Conservation (phyloP, 2,797 vertebrate species). For the Melanogrammus aeglefinus region DNA sequence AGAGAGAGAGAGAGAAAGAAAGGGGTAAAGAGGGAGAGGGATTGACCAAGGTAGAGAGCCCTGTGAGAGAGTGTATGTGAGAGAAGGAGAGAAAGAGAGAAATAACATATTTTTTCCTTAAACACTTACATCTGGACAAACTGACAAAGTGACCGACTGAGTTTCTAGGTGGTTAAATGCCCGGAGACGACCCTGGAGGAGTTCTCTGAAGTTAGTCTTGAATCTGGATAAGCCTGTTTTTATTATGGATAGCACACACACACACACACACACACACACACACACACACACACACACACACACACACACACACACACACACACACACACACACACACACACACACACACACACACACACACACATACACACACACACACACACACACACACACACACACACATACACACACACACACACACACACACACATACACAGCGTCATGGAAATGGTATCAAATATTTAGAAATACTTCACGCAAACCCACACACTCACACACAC, state of each 20-base stretch:
- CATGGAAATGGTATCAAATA: too few species aligned
- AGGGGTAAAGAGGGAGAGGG: not conserved
- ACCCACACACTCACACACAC: not conserved
- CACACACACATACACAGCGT: not conserved
- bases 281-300: not conserved
- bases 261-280: not conserved
- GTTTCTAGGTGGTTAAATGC: slow-evolving; percentile 15
- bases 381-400: not conserved
- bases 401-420: slow-evolving; percentile 11
- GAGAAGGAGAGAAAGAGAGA: not conserved
- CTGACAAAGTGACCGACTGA: not conserved
- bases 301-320: not conserved
- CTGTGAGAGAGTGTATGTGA: too few species aligned
- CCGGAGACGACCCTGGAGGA: slow-evolving; percentile 25
- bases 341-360: slow-evolving; percentile 8
- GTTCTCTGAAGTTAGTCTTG: slow-evolving; percentile 23
- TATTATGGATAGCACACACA: slow-evolving; percentile 36
- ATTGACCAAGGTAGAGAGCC: not conserved
- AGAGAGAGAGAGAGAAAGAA: not conserved
- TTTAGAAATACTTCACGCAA: not conserved
- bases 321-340: not conserved
- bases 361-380: not conserved
- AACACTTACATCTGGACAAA: slow-evolving; percentile 33
- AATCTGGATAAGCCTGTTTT: slow-evolving; percentile 39
- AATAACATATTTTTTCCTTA: slow-evolving; percentile 7